These are phyloP conservation scores for Philereme vetulata DNA, from an alignment of 2,888 invertebrate species.

Conservation along the genomic window DNA sequence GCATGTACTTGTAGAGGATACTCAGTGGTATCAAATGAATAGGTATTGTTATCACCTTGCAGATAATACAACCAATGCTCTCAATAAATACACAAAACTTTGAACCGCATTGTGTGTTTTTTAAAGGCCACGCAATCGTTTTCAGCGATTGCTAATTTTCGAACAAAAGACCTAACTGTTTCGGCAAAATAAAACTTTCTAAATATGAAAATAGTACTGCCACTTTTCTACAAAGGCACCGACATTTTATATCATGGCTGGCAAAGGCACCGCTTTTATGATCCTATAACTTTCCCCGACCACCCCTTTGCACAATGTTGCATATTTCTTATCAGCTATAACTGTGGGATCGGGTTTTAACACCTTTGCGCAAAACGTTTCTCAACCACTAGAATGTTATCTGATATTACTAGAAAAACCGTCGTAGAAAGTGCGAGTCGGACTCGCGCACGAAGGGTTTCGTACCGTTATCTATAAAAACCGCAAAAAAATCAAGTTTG, in stretches of 20 bases:
- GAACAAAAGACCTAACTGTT: slow-evolving; percentile 63
- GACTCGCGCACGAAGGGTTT: too few species aligned
- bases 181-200: slow-evolving; percentile 71
- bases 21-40: slow-evolving; percentile 11
- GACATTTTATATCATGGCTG: slow-evolving; percentile 70
- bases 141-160: slow-evolving; percentile 46
- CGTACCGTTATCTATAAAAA: too few species aligned
- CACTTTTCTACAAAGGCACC: slow-evolving; percentile 64
- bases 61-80: slow-evolving; percentile 26
- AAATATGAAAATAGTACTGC: slow-evolving; percentile 54
- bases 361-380: slow-evolving; percentile 44
- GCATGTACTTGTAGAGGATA: slow-evolving; percentile 13
- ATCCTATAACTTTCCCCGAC: slow-evolving; percentile 57
- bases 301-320: slow-evolving; percentile 67
- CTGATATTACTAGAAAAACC: slow-evolving; percentile 15
- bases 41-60: slow-evolving; percentile 30
- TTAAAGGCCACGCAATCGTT: slow-evolving; percentile 39
- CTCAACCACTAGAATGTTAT: slow-evolving; percentile 36
- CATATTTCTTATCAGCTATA: slow-evolving; percentile 56
- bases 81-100: slow-evolving; percentile 28
- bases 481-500: too few species aligned
- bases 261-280: slow-evolving; percentile 68
- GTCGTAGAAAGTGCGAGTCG: too few species aligned
- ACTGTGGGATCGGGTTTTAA: slow-evolving; percentile 47
- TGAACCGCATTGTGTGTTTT: slow-evolving; percentile 35